A percentile compares a stretch with the other conserved stretches of the same genome.
Conservation (phyloP, 1,140 invertebrate genomes). For the Heliothis subflexa region DNA sequence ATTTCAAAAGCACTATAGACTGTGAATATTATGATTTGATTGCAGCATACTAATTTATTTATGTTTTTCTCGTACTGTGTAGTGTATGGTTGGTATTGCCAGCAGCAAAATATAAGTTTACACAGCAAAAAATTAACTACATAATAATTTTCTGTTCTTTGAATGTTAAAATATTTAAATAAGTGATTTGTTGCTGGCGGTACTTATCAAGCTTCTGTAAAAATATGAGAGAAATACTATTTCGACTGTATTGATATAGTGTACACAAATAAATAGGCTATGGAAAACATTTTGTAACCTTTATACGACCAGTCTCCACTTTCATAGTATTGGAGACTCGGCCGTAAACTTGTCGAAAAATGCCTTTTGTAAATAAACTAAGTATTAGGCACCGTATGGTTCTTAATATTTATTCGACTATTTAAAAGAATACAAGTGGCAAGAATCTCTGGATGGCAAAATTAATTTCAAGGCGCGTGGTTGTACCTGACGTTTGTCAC, state of each 20-base stretch:
- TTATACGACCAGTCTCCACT: not conserved
- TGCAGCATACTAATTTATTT: too few species aligned
- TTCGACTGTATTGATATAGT: slow-evolving; percentile 7
- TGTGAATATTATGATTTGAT: not conserved
- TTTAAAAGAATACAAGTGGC: not conserved
- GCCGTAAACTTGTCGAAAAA: slow-evolving; percentile 7
- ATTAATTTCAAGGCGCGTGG: slow-evolving; percentile 21
- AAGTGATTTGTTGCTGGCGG: too few species aligned
- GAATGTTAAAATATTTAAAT: too few species aligned
- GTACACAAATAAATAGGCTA: slow-evolving; percentile 8
- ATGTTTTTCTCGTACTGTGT: not conserved
- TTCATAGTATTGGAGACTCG: not conserved
- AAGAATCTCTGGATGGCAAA: slow-evolving; percentile 16
- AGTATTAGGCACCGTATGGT: slow-evolving; percentile 5
- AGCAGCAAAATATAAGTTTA: too few species aligned
- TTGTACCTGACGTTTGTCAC: slow-evolving; percentile 28
- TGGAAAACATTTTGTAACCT: not conserved
- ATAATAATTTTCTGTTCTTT: too few species aligned
- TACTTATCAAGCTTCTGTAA: slow-evolving; percentile 10
- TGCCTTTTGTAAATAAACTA: slow-evolving; percentile 38
- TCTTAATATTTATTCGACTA: slow-evolving; percentile 20
- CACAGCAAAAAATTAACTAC: too few species aligned
- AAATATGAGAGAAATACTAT: slow-evolving; percentile 25
- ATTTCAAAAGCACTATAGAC: slow-evolving; percentile 28
- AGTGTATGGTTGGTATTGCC: slow-evolving; percentile 12